Conservation (phyloP, 2,113 vertebrate species). For the Drymodes brunneopygia region DNA sequence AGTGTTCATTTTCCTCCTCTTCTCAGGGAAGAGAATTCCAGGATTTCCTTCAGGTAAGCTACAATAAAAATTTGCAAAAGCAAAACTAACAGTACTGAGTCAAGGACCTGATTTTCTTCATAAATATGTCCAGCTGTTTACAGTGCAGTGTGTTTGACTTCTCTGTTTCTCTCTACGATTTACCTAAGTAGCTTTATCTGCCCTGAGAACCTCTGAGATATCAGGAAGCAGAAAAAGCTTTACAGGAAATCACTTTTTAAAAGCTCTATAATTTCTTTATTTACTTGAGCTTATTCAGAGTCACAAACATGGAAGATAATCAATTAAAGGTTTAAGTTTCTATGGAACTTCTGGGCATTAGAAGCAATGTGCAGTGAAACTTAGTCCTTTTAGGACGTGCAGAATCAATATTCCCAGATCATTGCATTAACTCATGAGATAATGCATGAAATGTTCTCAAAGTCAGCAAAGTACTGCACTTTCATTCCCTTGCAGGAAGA, state of each 20-base stretch:
- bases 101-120: not conserved
- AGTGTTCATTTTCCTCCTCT: not conserved
- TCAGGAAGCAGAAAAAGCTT: not conserved
- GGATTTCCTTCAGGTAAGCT: not conserved
- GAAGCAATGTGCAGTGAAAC: not conserved
- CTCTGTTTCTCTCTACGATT: not conserved
- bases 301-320: constrained; percentile 8
- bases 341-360: constrained; percentile 23
- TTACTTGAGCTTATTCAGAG: not conserved
- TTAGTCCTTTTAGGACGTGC: constrained; percentile 4
- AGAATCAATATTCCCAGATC: constrained; percentile 18
- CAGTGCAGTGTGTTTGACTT: not conserved
- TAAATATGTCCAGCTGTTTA: not conserved
- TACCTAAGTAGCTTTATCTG: not conserved
- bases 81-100: not conserved
- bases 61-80: not conserved
- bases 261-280: not conserved
- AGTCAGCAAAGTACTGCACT: not conserved
- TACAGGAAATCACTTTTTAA: not conserved
- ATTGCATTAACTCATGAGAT: not conserved
- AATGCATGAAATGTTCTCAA: constrained; percentile 14
- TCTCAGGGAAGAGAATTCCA: not conserved
- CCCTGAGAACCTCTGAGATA: not conserved
- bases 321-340: constrained; percentile 38
- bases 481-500: not conserved